These are phyloP conservation scores for Spisula solida DNA, from an alignment of 2,888 invertebrate genomes.

Conservation along the genomic window DNA sequence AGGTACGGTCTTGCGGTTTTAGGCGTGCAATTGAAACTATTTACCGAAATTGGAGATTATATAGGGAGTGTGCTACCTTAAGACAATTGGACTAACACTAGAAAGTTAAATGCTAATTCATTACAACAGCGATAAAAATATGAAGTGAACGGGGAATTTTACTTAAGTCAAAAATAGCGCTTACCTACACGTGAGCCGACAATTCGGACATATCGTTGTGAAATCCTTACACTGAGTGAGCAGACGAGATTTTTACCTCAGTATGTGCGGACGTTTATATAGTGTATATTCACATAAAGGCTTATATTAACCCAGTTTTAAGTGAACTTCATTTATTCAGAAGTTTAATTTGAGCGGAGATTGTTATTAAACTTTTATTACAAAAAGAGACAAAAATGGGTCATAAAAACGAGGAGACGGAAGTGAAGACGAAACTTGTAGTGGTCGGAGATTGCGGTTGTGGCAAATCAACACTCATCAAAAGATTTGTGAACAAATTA, in stretches of 20 bases:
- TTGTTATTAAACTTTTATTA: neutral
- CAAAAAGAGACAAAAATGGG: slow-evolving; percentile 41
- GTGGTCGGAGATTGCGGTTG: slow-evolving; percentile 91
- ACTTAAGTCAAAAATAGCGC: slow-evolving; percentile 38
- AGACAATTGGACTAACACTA: neutral
- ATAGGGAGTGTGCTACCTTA: neutral
- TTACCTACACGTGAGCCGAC: slow-evolving; percentile 24
- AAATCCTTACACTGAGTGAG: neutral
- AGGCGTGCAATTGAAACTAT: slow-evolving; percentile 15
- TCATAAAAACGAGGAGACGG: slow-evolving; percentile 41
- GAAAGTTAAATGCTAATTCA: neutral
- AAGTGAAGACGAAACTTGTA: slow-evolving; percentile 89
- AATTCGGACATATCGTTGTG: neutral
- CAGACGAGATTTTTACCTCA: neutral
- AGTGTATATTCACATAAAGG: neutral
- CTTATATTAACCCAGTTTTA: neutral
- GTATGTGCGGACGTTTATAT: neutral
- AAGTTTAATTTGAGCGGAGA: neutral
- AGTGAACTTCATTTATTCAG: neutral
- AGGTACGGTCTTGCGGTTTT: slow-evolving; percentile 9
- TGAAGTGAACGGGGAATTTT: slow-evolving; percentile 33
- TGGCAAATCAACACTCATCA: slow-evolving; percentile 91
- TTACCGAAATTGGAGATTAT: slow-evolving; percentile 16
- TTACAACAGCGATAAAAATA: neutral
- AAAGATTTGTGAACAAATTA: slow-evolving; percentile 83